Evolutionary conservation across 2,797 vertebrate genomes (phyloP), one percentile per base, ranked within the genome.

Genomic region (Phoxinus dragarum): DNA sequence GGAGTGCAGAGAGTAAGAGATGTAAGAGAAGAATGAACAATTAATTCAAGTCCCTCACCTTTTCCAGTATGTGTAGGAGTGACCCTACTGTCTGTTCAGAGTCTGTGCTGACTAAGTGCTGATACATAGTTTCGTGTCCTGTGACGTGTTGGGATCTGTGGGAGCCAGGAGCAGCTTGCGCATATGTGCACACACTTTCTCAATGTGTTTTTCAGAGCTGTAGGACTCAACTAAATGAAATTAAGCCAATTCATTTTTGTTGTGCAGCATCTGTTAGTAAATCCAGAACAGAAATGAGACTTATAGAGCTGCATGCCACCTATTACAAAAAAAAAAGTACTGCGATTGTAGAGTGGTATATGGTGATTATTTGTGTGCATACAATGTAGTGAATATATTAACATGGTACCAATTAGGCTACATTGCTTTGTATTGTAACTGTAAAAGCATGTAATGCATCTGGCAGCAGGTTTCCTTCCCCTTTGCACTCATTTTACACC

Each of bases 121-220:
- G 21, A 64, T 73, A 9, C 71, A 16, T 74, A 47, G 14, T 67
- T 47, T 66, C 9, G 1, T 47, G 54, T 74, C 40, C 42, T 56
- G 42, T 49, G 56, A 47, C 1, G 31, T 40, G 34, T 54, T 47
- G 16, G 59, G 31, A 76, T 76, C 72, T 76, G 71, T 75, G 23
- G 54, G 59, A 75, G 72, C 72, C 72, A 67, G 59, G 23, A 75
- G 72, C 81, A 75, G 81, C 59, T 52, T 75, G 72, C 23, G 14
- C 69, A 81, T 72, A 81, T 81, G 68, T 72, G 80, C 23, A 0
- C 67, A 82, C 54, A 82, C 47, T 36, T 73, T 40, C 54, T 73
- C 69, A 82, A 27, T 73, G 52, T 61, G 76, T 79, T 73, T 82
- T 82, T 73, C 38, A 23, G 10, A 61, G 68, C 54, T 61, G 52